Base-by-base conservation (phyloP, 2,113 vertebrate species). In the Rhipidura dahli region DNA sequence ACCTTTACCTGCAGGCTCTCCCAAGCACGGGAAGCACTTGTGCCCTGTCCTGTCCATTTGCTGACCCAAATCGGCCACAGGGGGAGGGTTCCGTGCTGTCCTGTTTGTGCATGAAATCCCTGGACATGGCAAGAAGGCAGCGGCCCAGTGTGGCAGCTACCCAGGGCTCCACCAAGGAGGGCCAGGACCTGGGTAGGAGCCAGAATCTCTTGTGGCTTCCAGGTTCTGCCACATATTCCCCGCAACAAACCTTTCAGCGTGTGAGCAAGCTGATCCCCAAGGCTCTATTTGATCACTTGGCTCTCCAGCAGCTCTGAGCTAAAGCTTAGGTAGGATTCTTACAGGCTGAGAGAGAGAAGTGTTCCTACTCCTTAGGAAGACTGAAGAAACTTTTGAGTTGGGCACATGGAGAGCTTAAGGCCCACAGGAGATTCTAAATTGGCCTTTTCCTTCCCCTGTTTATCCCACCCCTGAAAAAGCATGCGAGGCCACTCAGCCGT, bases 91-190 rank as follows among this genome's bases (percentile, higher is more conserved):
- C 10, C 0, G 0, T 5, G 64, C 17, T 40, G 13, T 63, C 42
- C 31, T 63, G 15, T 64, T 59, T 54, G 42, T 18, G 10, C 6
- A 2, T 8, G 63, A 42, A 54, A 98, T 97, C 97, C 97, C 97
- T n/a, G 97, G 98, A 26, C 83, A 76, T 7, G 88, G 96, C 9
- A 98, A 98, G 95, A 59, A 44, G 75, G 73, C n/a, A 47, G 66
- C 3, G 5, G 50, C 33, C 23, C 69, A 42, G 17, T 2, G 49
- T 4, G 92, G 96, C 26, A 1, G 97, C 72, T 33, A 8, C 33
- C 50, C 31, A 3, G 14, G 83, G 16, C 96, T 40, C 87, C n/a
- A 4, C 98, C 97, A 1, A 7, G 88, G 28, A 97, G 95, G 21
- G 97, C 97, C 5, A 97, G 97, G 7, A 17, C 13, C 6, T 5